Base-by-base conservation (phyloP, 1,140 invertebrate species). In the Macrobrachium rosenbergii region DNA sequence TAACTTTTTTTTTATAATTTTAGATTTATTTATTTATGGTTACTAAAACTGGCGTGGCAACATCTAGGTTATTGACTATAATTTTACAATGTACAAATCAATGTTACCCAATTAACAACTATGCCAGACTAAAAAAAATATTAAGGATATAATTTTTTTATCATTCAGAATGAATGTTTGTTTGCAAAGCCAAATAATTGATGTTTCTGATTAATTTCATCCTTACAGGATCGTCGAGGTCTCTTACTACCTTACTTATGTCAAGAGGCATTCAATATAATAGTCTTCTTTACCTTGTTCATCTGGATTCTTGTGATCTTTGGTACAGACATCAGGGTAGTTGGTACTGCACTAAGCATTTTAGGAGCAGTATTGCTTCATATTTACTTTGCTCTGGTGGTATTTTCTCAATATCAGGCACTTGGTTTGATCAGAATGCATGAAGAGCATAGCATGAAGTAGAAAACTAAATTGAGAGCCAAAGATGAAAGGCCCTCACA, bases 361-460 rank as follows among this genome's bases (percentile, higher is more conserved):
- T 17, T 88, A 37, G 58, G 28, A 2, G 76, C 67, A 16, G 37
- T 76, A 23, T 11, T 78, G 16, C 19, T 89, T 6, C 59, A 81
- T 14, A 28, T 88, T 28, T 89, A 88, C 85, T 87, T 89, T 23
- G 37, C 88, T 17, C n/a, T 89, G 69, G 89, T 89, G 16, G 86
- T 89, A 17, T 67, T 89, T 64, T 89, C 89, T 10, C 89, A 89
- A 76, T 89, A 89, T 60, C 89, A 89, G 37, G 89, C 89, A n/a
- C 89, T 89, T 45, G 89, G 89, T 21, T 78, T 89, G 14, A 85
- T 89, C 62, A 79, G 89, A 17, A 89, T 89, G 89, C 89, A 89
- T 52, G 89, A 89, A 19, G 89, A 89, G 72, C 83, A 88, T n/a
- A 88, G 89, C 77, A 89, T 89, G 89, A 89, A 89, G 43, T 89